Percentiles rank a stretch among this genome's conserved stretches.
Evolutionary conservation across 2,113 vertebrate species (phyloP).

Genomic region (Mellivora capensis): DNA sequence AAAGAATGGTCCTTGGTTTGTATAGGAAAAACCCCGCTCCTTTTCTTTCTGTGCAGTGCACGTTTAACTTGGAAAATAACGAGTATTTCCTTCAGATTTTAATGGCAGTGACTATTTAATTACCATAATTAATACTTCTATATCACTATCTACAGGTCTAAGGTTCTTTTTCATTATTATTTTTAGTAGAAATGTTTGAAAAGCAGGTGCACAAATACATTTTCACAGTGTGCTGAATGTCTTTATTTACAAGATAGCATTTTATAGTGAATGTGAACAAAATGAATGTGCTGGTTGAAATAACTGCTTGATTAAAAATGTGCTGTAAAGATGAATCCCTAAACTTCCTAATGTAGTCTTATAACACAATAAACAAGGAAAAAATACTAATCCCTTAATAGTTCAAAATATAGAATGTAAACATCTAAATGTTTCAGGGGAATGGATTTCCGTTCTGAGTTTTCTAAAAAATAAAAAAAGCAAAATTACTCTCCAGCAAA

Average conservation of each 20-base stretch:
- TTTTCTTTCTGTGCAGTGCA: conserved; percentile 55
- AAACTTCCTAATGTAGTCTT: conserved; percentile 80
- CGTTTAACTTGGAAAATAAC: conserved; percentile 62
- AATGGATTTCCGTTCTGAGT: conserved; percentile 71
- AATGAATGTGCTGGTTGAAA: conserved; percentile 84
- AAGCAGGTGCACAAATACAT: conserved; percentile 86
- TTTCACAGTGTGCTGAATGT: conserved; percentile 87
- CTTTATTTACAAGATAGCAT: conserved; percentile 89
- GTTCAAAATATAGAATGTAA: conserved; percentile 79
- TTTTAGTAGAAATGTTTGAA: conserved; percentile 84
- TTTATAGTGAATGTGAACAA: conserved; percentile 84
- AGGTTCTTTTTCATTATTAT: conserved; percentile 68
- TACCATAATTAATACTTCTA: conserved; percentile 81
- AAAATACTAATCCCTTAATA: conserved; percentile 78
- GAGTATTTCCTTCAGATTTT: conserved; percentile 76
- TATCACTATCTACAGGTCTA: conserved; percentile 81
- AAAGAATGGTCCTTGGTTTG: conserved; percentile 58
- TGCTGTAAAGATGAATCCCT: conserved; percentile 83
- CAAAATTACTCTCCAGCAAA: conserved; percentile 46
- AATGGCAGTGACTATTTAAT: conserved; percentile 85
- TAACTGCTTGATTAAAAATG: conserved; percentile 84
- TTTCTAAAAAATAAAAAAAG: conserved; percentile 58
- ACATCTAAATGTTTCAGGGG: conserved; percentile 76
- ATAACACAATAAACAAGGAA: conserved; percentile 80
- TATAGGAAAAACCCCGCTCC: conserved; percentile 28